Conservation (phyloP, 2,113 vertebrate genomes). For the Galeopterus variegatus region DNA sequence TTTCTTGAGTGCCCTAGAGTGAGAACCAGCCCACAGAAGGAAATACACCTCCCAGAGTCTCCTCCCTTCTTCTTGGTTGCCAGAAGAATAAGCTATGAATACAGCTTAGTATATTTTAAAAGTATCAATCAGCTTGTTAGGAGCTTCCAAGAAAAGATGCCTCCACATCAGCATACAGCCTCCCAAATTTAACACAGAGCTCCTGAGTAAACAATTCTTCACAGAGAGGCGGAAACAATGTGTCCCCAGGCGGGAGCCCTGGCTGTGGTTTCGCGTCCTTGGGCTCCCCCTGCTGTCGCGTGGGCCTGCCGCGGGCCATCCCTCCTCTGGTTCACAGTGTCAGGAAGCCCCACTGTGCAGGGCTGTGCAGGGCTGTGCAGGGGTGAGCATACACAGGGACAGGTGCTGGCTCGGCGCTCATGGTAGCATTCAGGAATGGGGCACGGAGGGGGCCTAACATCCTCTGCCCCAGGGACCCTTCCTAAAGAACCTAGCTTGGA, state of each 20-base stretch:
- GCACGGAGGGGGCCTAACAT: no score
- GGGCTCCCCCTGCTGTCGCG: background rate
- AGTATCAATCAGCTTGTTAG: slow-evolving; percentile 44
- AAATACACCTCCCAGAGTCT: background rate
- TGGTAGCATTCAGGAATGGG: no score
- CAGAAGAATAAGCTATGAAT: slow-evolving; percentile 36
- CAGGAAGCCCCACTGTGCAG: no score
- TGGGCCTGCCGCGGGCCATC: no score
- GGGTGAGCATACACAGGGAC: no score
- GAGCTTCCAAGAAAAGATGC: background rate
- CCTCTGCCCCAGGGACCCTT: background rate
- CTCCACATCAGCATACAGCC: background rate
- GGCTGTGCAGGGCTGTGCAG: no score
- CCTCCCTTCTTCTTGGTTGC: slow-evolving; percentile 32
- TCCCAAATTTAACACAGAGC: background rate
- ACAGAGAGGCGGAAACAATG: background rate
- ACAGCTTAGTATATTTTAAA: slow-evolving; percentile 16
- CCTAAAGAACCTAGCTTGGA: background rate
- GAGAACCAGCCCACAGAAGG: slow-evolving; percentile 42
- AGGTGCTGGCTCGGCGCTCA: no score
- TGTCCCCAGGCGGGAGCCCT: background rate
- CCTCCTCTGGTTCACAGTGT: no score
- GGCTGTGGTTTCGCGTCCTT: background rate
- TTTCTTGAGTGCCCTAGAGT: slow-evolving; percentile 64
- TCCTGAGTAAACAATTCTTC: slow-evolving; percentile 4